Evolutionary conservation across 1,140 invertebrate species (phyloP).

Genomic region (Cyclina sinensis): DNA sequence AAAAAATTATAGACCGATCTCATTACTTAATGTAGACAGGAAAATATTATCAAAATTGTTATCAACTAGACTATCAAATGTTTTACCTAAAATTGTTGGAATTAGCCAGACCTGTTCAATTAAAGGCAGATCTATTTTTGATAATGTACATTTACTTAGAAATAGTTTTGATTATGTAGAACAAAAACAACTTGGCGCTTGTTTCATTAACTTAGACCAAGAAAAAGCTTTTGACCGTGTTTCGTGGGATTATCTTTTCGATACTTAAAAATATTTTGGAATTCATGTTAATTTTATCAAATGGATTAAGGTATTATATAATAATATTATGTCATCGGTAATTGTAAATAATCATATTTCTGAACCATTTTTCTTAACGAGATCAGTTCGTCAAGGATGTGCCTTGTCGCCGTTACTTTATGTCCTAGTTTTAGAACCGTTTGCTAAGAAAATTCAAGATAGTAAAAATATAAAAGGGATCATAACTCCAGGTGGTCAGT

Average conservation of each 20-base stretch:
- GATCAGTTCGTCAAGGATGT: slow-evolving; percentile 85
- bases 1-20: slow-evolving; percentile 73
- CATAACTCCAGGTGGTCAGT: slow-evolving; percentile 61
- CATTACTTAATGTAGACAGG: slow-evolving; percentile 72
- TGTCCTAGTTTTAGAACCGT: slow-evolving; percentile 85
- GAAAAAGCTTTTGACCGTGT: slow-evolving; percentile 75
- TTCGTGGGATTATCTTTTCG: slow-evolving; percentile 71
- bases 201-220: slow-evolving; percentile 72
- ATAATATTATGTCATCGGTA: slow-evolving; percentile 65
- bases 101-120: slow-evolving; percentile 33
- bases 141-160: slow-evolving; percentile 72
- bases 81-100: slow-evolving; percentile 52
- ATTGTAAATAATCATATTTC: slow-evolving; percentile 75
- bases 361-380: slow-evolving; percentile 74
- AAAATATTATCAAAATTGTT: slow-evolving; percentile 71
- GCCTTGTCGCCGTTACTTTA: slow-evolving; percentile 85
- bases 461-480: slow-evolving; percentile 70
- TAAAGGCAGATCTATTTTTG: slow-evolving; percentile 68
- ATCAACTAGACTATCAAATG: slow-evolving; percentile 50
- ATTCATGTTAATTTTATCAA: slow-evolving; percentile 69
- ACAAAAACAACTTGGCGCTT: slow-evolving; percentile 62
- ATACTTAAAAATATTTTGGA: slow-evolving; percentile 55
- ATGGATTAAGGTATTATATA: slow-evolving; percentile 73
- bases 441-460: slow-evolving; percentile 65
- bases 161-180: slow-evolving; percentile 73